These are phyloP conservation scores for Drosophila nigromelanica DNA, from an alignment of 1,140 invertebrate genomes.

Conservation along the genomic window DNA sequence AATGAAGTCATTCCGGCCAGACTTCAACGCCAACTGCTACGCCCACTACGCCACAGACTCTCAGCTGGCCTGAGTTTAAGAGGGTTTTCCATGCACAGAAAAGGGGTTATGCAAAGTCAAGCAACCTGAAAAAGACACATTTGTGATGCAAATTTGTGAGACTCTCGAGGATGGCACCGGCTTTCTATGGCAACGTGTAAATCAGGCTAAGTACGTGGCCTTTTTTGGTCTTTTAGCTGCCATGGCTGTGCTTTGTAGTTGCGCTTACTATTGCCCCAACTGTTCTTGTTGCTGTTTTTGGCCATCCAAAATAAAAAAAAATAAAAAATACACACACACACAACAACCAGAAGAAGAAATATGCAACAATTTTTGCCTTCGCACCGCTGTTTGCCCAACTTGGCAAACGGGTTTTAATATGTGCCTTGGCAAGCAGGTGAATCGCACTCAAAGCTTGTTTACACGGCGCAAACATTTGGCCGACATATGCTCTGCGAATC, in stretches of 20 bases:
- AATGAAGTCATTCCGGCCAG: conserved; percentile 59
- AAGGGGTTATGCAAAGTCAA: conserved; percentile 82
- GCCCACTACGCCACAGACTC: conserved; percentile 1
- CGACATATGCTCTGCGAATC: conserved; percentile 62
- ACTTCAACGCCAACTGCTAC: conserved; percentile 1
- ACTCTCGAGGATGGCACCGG: conserved; percentile 29
- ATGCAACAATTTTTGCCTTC: conserved; percentile 76
- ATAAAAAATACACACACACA: neutral
- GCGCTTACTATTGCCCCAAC: conserved; percentile 9
- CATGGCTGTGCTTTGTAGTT: conserved; percentile 49
- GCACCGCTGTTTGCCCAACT: conserved; percentile 64
- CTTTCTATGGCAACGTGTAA: conserved; percentile 73
- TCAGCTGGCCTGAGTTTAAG: conserved; percentile 54
- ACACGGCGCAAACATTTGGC: conserved; percentile 68
- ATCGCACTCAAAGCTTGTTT: conserved; percentile 73
- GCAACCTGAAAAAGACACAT: conserved; percentile 82
- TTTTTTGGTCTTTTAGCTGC: conserved; percentile 77
- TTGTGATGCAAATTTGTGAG: conserved; percentile 78
- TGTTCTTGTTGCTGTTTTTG: neutral
- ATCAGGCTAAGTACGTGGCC: conserved; percentile 81
- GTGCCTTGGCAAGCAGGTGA: conserved; percentile 27
- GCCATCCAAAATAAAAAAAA: neutral
- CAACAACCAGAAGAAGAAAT: conserved; percentile 38
- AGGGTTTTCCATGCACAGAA: conserved; percentile 41
- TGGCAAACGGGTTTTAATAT: conserved; percentile 57